phyloP scores from a whole-genome alignment of 2,888 invertebrate genomes.

The Clepsis dumicolana region DNA sequence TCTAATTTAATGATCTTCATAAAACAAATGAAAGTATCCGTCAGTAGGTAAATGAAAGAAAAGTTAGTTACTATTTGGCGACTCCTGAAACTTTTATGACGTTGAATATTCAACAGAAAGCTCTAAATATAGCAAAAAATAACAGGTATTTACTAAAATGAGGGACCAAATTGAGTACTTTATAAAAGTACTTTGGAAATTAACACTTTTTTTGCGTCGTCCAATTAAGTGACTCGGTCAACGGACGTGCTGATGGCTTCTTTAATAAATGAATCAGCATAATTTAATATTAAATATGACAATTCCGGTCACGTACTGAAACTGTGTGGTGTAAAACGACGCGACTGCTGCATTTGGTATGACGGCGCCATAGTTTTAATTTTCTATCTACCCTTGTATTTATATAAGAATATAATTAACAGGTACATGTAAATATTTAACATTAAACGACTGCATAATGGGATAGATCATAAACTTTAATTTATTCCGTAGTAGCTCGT shows the following conservation, averaged over 20 bases:
- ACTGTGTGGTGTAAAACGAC: slow-evolving; percentile 8
- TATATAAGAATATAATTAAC: not conserved
- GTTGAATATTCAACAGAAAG: not conserved
- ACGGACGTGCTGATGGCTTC: slow-evolving; percentile 22
- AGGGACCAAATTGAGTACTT: not conserved
- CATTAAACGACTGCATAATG: too few relatives aligned
- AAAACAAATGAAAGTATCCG: too few relatives aligned
- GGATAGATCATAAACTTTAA: too few relatives aligned
- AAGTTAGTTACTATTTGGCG: not conserved
- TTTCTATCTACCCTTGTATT: not conserved
- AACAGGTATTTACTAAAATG: too few relatives aligned
- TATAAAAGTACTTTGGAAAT: not conserved
- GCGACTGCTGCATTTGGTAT: not conserved
- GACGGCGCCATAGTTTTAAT: slow-evolving; percentile 12
- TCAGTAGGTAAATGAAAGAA: too few relatives aligned
- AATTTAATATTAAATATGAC: slow-evolving; percentile 29
- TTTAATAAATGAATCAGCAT: slow-evolving; percentile 29
- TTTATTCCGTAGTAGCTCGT: too few relatives aligned
- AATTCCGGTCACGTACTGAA: slow-evolving; percentile 31
- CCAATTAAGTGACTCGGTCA: slow-evolving; percentile 17
- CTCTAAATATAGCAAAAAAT: not conserved
- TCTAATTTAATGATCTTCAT: too few relatives aligned
- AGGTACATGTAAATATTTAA: too few relatives aligned
- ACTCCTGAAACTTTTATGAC: not conserved
- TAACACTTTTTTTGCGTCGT: slow-evolving; percentile 22